Evolutionary conservation across 2,888 invertebrate species (phyloP).

Genomic region (Cephus rjabovi): DNA sequence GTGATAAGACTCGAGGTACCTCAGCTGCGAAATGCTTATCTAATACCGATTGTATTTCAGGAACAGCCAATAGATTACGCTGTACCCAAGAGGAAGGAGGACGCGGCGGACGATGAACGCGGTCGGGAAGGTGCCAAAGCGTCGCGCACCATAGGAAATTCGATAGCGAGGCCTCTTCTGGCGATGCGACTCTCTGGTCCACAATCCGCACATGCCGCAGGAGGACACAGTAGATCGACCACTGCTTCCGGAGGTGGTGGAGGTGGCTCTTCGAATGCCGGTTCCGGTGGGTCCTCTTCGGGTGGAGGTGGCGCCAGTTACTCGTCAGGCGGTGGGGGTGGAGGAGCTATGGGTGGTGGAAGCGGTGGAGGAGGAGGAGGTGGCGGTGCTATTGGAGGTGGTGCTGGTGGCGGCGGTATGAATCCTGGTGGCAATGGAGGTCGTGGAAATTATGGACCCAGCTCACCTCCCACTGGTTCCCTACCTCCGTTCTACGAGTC

Average conservation of each 20-base stretch:
- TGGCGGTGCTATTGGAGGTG: constrained; percentile 71
- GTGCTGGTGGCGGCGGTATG: constrained; percentile 82
- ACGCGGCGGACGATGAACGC: constrained; percentile 71
- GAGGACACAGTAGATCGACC: constrained; percentile 80
- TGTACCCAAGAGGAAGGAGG: constrained; percentile 83
- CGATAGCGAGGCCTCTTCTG: constrained; percentile 59
- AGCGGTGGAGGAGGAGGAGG: constrained; percentile 69
- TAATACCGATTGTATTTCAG: constrained; percentile 62
- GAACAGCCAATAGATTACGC: constrained; percentile 92
- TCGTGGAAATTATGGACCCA: constrained; percentile 87
- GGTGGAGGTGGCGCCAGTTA: constrained; percentile 62
- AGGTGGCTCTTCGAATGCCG: constrained; percentile 34
- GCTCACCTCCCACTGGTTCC: constrained; percentile 88
- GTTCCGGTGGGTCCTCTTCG: constrained; percentile 48
- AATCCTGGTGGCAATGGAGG: constrained; percentile 79
- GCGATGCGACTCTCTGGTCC: constrained; percentile 60
- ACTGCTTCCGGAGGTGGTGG: constrained; percentile 61
- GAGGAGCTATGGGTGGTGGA: constrained; percentile 70
- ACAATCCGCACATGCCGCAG: constrained; percentile 69
- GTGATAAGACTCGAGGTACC: neutral
- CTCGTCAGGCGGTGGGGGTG: constrained; percentile 71
- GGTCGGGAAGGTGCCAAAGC: constrained; percentile 70
- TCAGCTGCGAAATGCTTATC: neutral
- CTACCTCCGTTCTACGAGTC: constrained; percentile 92
- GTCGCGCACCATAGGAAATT: constrained; percentile 56